phyloP scores from a whole-genome alignment of 2,888 invertebrate genomes.

The Cryptosula pallasiana region DNA sequence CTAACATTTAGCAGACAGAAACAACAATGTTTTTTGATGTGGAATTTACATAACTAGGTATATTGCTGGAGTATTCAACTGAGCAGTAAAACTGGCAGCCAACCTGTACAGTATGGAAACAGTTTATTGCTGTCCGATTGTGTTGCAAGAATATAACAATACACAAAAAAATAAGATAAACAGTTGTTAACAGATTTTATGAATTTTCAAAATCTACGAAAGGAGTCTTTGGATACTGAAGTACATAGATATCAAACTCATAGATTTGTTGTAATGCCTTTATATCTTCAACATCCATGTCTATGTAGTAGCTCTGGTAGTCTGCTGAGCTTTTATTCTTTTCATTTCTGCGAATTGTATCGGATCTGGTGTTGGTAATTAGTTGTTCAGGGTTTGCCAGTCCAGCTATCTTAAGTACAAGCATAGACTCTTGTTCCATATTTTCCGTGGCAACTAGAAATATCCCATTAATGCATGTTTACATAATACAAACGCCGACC shows the following conservation, averaged over 20 bases:
- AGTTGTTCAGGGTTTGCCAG: neutral
- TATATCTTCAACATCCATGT: neutral
- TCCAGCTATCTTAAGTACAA: neutral
- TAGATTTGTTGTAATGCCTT: neutral
- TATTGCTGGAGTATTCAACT: too few relatives aligned
- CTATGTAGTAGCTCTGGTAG: constrained; percentile 15
- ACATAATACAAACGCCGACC: too few relatives aligned
- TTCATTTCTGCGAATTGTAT: neutral
- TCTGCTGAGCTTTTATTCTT: neutral
- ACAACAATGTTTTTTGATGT: too few relatives aligned
- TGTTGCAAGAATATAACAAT: too few relatives aligned
- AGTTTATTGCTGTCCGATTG: too few relatives aligned
- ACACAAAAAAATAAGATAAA: too few relatives aligned
- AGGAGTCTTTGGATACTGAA: constrained; percentile 11
- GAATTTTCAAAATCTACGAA: constrained; percentile 20
- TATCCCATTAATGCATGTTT: too few relatives aligned
- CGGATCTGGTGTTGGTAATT: neutral
- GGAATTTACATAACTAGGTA: too few relatives aligned
- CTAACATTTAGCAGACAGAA: too few relatives aligned
- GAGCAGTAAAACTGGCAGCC: too few relatives aligned
- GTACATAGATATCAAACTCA: neutral
- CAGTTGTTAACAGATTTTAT: too few relatives aligned
- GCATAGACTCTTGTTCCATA: constrained; percentile 6
- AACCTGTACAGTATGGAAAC: too few relatives aligned
- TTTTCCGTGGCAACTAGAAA: neutral